Evolutionary conservation across 1,140 invertebrate species (phyloP), one percentile per base, ranked within the genome.

Genomic region (Drosophila pachea): DNA sequence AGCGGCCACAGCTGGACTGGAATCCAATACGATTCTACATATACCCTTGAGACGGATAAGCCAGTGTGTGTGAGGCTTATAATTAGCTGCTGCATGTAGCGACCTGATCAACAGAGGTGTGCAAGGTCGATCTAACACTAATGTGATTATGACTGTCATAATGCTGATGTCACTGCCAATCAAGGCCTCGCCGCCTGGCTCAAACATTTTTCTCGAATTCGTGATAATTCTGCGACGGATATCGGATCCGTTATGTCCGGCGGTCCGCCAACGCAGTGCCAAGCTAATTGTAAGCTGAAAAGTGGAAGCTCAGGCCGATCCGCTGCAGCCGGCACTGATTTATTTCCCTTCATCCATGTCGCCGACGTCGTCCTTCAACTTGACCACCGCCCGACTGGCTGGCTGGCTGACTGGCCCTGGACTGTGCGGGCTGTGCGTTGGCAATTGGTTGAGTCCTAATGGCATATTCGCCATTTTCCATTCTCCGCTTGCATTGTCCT

Each of bases 401-500:
- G 40, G 31, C 14, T 53, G 32, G 4, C 40, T 14, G 40, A 4
- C 5, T 42, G 40, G 12, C 4, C 12, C 14, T 55, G 12, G 16
- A 22, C 35, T 14, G 32, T 22, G 8, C 6, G 38, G 65, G 32
- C 14, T 40, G 54, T 65, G 49, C 54, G 61, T 48, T 40, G 73
- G 64, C 54, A 64, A 64, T 58, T 49, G 52, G 32, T 47, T 45
- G 74, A 77, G 79, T 70, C 86, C 81, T 84, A 84, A 84, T 84
- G 79, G 81, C 81, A 73, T 76, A 76, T 76, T 78, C 71, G 79
- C 56, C 73, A 66, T 69, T 47, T 64, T 32, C 29, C 38, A 48
- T 48, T 64, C 67, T 7, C 62, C 63, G 40, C 5, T 43, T 12
- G n/a, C 40, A 73, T 74, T 86, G 79, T 84, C 81, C 81, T 84